Percentiles rank a stretch among this genome's conserved stretches.
phyloP scores from a whole-genome alignment of 2,113 vertebrate species.

The Micronycteris hirsuta region DNA sequence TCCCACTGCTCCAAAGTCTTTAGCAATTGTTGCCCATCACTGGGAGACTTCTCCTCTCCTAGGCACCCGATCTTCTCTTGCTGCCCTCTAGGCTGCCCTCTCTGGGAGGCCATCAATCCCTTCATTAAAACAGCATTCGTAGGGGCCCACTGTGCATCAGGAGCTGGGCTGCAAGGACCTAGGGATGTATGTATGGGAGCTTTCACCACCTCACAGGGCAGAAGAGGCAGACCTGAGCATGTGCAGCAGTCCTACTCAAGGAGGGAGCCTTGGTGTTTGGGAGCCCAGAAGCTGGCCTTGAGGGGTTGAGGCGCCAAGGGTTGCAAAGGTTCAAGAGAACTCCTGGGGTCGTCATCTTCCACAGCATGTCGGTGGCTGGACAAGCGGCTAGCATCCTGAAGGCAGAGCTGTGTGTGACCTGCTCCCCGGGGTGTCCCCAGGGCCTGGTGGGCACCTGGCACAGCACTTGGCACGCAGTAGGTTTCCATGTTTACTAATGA shows the following conservation, averaged over 20 bases:
- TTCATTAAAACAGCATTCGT: not conserved
- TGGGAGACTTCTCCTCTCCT: not conserved
- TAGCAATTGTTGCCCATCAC: not conserved
- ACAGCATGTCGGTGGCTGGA: not conserved
- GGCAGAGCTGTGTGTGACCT: not conserved
- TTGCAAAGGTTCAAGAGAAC: not conserved
- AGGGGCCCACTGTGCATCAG: no score
- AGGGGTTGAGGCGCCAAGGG: not conserved
- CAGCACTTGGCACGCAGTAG: not conserved
- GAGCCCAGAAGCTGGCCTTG: not conserved
- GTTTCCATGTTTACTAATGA: not conserved
- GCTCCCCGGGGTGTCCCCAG: not conserved
- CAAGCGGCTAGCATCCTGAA: not conserved
- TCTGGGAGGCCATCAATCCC: not conserved
- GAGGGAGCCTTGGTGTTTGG: not conserved
- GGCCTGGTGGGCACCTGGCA: no score
- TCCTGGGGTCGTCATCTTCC: not conserved
- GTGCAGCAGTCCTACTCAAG: not conserved
- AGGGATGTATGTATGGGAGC: no score
- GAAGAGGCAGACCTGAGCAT: not conserved
- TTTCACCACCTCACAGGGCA: not conserved
- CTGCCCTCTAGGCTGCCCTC: not conserved
- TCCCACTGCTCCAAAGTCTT: no score
- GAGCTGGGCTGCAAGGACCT: not conserved
- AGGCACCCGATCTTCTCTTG: fast-evolving